Base-by-base conservation (phyloP, 23 tunicate species). In the Phallusia fumigata region DNA sequence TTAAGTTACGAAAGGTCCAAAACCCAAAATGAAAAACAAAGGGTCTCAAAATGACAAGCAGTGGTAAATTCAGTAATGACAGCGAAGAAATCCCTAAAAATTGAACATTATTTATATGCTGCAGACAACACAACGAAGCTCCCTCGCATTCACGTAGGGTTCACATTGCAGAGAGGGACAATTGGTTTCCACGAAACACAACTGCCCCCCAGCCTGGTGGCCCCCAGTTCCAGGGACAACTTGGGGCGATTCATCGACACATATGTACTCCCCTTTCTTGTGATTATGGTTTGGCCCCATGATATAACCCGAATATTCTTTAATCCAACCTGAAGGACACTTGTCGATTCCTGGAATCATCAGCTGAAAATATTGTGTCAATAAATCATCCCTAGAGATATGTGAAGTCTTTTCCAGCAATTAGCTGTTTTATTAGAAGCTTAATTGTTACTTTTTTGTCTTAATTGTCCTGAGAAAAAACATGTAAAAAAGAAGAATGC, bases 331-430 rank as follows among this genome's bases (percentile, higher is more conserved):
- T 3, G 36, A 26, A 30, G 88, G 88, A 8, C 88, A 85, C 18
- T 65, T 65, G 26, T 78, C 82, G 31, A 74, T 36, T 1, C 88
- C 88, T 26, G 88, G 88, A 64, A 85, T 85, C 88, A 85, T 85
- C 31, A 85, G 10, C 88, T 85, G 0, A 10, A 13, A 58, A 58
- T 40, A 40, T 40, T 40, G 5, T 40, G 10, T 40, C n/a, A n/a
- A n/a, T n/a, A n/a, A n/a, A n/a, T n/a, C n/a, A n/a, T n/a, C n/a
- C n/a, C n/a, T n/a, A n/a, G n/a, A n/a, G n/a, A n/a, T n/a, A n/a
- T n/a, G n/a, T n/a, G n/a, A n/a, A n/a, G n/a, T n/a, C n/a, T n/a
- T n/a, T n/a, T n/a, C n/a, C n/a, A n/a, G n/a, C n/a, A n/a, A n/a
- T n/a, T n/a, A n/a, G n/a, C n/a, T n/a, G n/a, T n/a, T n/a, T n/a